Evolutionary conservation across 2,797 vertebrate genomes (phyloP), one percentile per base, ranked within the genome.

Genomic region (Scarus forsteni): DNA sequence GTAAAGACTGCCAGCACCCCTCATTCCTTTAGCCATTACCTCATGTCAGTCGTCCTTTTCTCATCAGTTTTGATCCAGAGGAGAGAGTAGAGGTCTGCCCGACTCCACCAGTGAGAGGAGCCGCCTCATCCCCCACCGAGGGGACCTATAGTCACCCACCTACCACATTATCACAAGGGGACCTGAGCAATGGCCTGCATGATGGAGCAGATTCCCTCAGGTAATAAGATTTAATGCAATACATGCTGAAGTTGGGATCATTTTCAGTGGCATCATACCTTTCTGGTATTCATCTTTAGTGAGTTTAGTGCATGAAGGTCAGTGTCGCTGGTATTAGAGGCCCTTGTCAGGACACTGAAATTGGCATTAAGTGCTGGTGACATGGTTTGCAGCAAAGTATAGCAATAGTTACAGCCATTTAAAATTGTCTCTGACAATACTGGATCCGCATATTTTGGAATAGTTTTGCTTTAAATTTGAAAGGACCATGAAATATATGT

Each of bases 41-140:
- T 63, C 59, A 72, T 58, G 64, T 68, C 74, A 56, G 35, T 67
- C 68, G 36, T 77, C 16, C 16, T 73, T 79, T 77, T 83, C 45
- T 73, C 51, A 19, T 55, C 74, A 98, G 97, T 85, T 97, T 95
- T 92, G 95, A 96, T 80, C 93, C 94, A 70, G 95, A 95, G 69
- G 79, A 86, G 56, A 85, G 82, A 79, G 62, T 38, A 64, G 86
- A 89, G 19, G 72, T 57, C 55, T 89, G 89, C 53, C 97, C 97
- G 50, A 95, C 96, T 11, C 97, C 96, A 13, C 96, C 96, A 3
- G 90, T 96, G 8, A 93, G 97, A 81, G 96, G 96, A 53, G 94
- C 94, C n/a, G 93, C 95, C 44, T 97, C 96, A 11, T 96, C 96
- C 43, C 94, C 96, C 19, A 86, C 95, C 0, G 95, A 95, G 6